A percentile compares a stretch with the other conserved stretches of the same genome.
These are phyloP conservation scores for Coelogynopora nodosa DNA, from an alignment of 2,888 invertebrate genomes.

Conservation along the genomic window DNA sequence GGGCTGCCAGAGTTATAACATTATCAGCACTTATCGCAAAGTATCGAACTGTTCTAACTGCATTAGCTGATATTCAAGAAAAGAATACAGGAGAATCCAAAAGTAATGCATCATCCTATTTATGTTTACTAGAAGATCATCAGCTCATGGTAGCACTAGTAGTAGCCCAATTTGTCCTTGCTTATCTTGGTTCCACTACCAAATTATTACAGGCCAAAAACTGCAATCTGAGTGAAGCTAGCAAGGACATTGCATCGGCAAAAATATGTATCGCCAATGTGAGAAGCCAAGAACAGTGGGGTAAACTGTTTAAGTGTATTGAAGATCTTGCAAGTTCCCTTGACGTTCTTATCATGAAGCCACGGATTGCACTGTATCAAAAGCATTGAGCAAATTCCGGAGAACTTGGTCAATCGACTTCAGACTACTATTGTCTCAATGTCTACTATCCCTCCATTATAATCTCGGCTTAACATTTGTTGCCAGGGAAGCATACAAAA, in stretches of 20 bases:
- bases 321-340: slow-evolving; percentile 5
- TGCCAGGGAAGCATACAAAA: neutral
- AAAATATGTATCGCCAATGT: slow-evolving; percentile 17
- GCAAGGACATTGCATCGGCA: neutral
- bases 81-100: neutral
- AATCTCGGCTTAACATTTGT: neutral
- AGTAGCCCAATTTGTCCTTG: slow-evolving; percentile 23
- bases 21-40: neutral
- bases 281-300: slow-evolving; percentile 11
- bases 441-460: slow-evolving; percentile 26
- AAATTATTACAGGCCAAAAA: slow-evolving; percentile 18
- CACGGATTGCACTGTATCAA: neutral
- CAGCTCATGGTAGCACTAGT: slow-evolving; percentile 13
- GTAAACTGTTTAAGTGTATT: slow-evolving; percentile 1
- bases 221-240: slow-evolving; percentile 20
- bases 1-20: neutral
- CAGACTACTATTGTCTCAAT: neutral
- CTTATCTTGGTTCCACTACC: neutral
- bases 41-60: neutral
- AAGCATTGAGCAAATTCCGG: slow-evolving; percentile 18
- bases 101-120: neutral
- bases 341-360: slow-evolving; percentile 6
- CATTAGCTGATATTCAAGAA: neutral
- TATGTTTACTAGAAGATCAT: slow-evolving; percentile 13
- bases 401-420: slow-evolving; percentile 25